These are phyloP conservation scores for Drosophila eohydei DNA, from an alignment of 2,888 invertebrate species.

Conservation along the genomic window DNA sequence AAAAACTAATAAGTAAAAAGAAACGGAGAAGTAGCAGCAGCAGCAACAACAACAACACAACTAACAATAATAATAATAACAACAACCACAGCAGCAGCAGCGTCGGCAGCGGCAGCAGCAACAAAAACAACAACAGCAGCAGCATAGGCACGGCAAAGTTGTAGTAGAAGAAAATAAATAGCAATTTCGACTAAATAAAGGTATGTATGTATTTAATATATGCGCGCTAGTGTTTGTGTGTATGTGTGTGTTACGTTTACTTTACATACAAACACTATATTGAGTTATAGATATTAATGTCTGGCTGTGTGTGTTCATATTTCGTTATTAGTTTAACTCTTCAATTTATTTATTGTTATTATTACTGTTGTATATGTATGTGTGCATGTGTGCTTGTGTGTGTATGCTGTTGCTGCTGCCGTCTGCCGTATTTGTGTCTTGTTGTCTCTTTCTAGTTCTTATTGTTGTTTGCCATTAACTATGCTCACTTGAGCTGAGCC, in stretches of 20 bases:
- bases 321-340: conserved; percentile 78
- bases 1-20: conserved; percentile 62
- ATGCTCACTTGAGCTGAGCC: conserved; percentile 65
- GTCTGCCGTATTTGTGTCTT: conserved; percentile 23
- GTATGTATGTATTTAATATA: conserved; percentile 44
- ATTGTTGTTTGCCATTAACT: conserved; percentile 69
- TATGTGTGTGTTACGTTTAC: conserved; percentile 36
- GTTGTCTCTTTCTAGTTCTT: conserved; percentile 56
- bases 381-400: conserved; percentile 11
- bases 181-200: conserved; percentile 79
- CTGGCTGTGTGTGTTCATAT: conserved; percentile 36
- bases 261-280: conserved; percentile 51
- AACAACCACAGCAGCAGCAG: conserved; percentile 12
- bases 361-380: conserved; percentile 42
- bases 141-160: conserved; percentile 54
- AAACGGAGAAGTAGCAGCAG: conserved; percentile 50
- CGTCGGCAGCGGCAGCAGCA: conserved; percentile 28
- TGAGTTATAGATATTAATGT: conserved; percentile 49
- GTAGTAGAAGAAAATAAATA: conserved; percentile 68
- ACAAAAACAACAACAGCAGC: conserved; percentile 33
- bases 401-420: conserved; percentile 28
- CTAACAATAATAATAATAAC: conserved; percentile 37
- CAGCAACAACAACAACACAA: conserved; percentile 15
- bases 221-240: conserved; percentile 18
- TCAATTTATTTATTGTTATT: conserved; percentile 80